Evolutionary conservation across 2,113 vertebrate species (phyloP), one percentile per base, ranked within the genome.

Genomic region (Chinchilla lanigera): DNA sequence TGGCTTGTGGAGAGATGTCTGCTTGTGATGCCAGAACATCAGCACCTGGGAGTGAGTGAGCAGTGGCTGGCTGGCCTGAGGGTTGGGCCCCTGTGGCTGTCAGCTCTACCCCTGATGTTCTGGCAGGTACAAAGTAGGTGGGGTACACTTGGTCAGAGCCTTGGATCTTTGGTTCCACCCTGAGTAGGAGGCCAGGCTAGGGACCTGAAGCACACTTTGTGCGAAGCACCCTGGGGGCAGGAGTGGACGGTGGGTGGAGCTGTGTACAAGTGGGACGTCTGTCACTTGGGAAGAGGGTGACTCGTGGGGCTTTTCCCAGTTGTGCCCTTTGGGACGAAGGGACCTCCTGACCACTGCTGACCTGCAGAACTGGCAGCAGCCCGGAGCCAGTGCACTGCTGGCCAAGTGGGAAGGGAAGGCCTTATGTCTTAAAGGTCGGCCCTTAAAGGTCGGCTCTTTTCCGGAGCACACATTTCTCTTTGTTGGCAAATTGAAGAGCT

Each of bases 221-320:
- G 30, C 10, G 26, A 22, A 50, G 5, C 5, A 19, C 26, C n/a
- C 35, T 52, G 4, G 13, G 78, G 33, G 35, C 1, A 4, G 38
- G 24, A 3, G 0, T 22, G 30, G 58, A 28, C 75, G 61, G 19
- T 0, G 3, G 1, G 13, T 11, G 0, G 78, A 10, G 69, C 24
- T 56, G n/a, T 30, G 17, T 20, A 71, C 6, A 19, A 1, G 1
- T 4, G 11, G 2, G 61, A 1, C 1, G 0, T 20, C 26, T n/a
- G 54, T 56, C 28, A 0, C 1, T 14, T 54, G 5, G 9, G 33
- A 65, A 28, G 84, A 14, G 3, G 65, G 28, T 28, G 38, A 13
- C 7, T 5, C n/a, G 47, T n/a, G 24, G 67, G 56, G 11, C 63
- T 47, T 28, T 11, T 35, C 65, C 5, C 5, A 0, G 30, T 33